phyloP scores from a whole-genome alignment of 1,140 invertebrate species.

The Centruroides sculpturatus region DNA sequence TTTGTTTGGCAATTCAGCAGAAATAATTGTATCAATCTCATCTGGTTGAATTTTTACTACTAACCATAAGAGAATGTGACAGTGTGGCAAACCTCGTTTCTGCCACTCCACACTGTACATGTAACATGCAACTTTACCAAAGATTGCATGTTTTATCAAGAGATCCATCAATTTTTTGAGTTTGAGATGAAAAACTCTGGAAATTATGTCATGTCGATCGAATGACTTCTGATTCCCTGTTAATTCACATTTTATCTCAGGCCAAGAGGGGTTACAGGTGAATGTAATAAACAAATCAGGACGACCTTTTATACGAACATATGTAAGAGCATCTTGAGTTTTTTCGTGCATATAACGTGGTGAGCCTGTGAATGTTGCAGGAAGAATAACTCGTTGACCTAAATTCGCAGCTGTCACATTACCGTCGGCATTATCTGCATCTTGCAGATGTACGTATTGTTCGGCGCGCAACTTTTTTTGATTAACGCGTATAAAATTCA shows the following conservation, averaged over 20 bases:
- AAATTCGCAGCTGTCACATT: neutral
- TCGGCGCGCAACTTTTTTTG: neutral
- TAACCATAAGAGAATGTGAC: constrained; percentile 12
- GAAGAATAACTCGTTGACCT: constrained; percentile 5
- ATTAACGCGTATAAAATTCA: neutral
- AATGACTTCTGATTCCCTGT: constrained; percentile 14
- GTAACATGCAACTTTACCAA: neutral
- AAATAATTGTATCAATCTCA: constrained; percentile 10
- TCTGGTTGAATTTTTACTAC: constrained; percentile 7
- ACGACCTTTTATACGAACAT: constrained; percentile 32
- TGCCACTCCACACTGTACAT: constrained; percentile 1
- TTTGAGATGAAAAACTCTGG: no score
- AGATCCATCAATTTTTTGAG: no score
- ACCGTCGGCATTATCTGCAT: neutral
- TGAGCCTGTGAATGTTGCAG: constrained; percentile 3
- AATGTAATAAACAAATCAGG: constrained; percentile 35
- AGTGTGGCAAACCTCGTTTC: constrained; percentile 13
- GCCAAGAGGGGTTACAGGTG: constrained; percentile 33
- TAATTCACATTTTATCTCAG: constrained; percentile 24
- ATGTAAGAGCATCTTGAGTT: no score
- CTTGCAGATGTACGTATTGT: neutral
- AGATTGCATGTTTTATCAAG: neutral
- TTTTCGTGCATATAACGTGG: constrained; percentile 22
- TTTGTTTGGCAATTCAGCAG: constrained; percentile 9
- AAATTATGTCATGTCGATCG: neutral